phyloP scores from a whole-genome alignment of 2,797 vertebrate genomes.

The Chaetodon trifasciatus region DNA sequence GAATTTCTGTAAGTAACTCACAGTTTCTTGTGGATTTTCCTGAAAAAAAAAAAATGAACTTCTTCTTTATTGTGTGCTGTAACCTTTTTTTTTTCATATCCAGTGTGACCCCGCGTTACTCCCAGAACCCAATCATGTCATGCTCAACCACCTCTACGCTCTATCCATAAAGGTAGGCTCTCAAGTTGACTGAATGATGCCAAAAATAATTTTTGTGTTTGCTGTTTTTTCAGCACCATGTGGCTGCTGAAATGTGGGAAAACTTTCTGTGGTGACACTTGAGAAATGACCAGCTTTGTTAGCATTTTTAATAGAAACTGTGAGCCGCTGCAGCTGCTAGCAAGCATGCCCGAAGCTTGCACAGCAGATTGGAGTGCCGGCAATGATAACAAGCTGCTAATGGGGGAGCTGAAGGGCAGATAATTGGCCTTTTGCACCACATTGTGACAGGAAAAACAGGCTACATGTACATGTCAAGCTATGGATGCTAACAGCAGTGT shows the following conservation, averaged over 20 bases:
- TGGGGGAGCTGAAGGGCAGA: conserved; percentile 31
- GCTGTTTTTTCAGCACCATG: background rate
- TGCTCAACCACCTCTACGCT: conserved; percentile 98
- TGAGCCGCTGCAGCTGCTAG: conserved; percentile 20
- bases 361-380: conserved; percentile 25
- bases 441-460: conserved; percentile 48
- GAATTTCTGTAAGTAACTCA: conserved; percentile 93
- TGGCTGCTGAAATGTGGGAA: conserved; percentile 14
- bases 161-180: conserved; percentile 96
- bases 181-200: background rate
- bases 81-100: conserved; percentile 7
- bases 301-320: conserved; percentile 27
- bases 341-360: background rate
- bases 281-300: conserved; percentile 32
- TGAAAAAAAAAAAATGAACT: background rate
- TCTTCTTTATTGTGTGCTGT: background rate
- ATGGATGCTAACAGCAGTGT: conserved; percentile 14
- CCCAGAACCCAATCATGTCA: conserved; percentile 98
- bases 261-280: conserved; percentile 5
- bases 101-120: conserved; percentile 98
- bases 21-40: no score
- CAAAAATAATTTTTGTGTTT: background rate
- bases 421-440: conserved; percentile 26
- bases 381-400: conserved; percentile 47
- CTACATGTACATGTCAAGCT: background rate